These are phyloP conservation scores for Mugil cephalus DNA, from an alignment of 2,113 vertebrate species.

Conservation along the genomic window DNA sequence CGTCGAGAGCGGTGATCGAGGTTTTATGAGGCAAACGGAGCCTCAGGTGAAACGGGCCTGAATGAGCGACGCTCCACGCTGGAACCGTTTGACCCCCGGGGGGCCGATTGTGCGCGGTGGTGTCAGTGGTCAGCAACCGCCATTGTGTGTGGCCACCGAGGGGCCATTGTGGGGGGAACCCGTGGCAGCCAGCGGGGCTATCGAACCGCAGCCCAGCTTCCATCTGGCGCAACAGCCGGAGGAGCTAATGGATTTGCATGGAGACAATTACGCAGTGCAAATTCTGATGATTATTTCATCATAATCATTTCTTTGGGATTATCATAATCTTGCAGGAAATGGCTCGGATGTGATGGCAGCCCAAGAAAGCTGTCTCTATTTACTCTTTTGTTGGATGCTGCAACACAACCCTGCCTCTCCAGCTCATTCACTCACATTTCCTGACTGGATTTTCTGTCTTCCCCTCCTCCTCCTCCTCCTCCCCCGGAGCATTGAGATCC, in stretches of 20 bases:
- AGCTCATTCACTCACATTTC: constrained; percentile 69
- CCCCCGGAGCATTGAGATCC: no score
- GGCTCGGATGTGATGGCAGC: constrained; percentile 32
- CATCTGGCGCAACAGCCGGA: constrained; percentile 87
- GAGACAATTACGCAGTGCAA: constrained; percentile 47
- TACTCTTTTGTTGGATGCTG: constrained; percentile 47
- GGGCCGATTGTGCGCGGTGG: constrained; percentile 56
- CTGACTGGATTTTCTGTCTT: constrained; percentile 39
- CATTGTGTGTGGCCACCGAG: constrained; percentile 73
- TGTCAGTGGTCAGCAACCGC: constrained; percentile 60
- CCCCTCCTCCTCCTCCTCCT: constrained; percentile 38
- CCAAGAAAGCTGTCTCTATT: constrained; percentile 33
- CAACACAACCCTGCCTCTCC: constrained; percentile 7
- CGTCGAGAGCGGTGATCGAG: constrained; percentile 67
- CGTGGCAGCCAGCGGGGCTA: constrained; percentile 69
- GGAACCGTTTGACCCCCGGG: constrained; percentile 76
- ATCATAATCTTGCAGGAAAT: constrained; percentile 45
- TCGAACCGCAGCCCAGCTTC: constrained; percentile 55
- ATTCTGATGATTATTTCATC: constrained; percentile 58
- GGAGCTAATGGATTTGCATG: constrained; percentile 28
- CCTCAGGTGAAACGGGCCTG: constrained; percentile 75
- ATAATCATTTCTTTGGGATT: constrained; percentile 47
- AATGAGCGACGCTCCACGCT: constrained; percentile 54
- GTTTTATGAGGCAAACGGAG: constrained; percentile 70
- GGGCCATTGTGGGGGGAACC: constrained; percentile 67